Evolutionary conservation across 2,113 vertebrate species (phyloP).

Genomic region (Corythaixoides concolor): DNA sequence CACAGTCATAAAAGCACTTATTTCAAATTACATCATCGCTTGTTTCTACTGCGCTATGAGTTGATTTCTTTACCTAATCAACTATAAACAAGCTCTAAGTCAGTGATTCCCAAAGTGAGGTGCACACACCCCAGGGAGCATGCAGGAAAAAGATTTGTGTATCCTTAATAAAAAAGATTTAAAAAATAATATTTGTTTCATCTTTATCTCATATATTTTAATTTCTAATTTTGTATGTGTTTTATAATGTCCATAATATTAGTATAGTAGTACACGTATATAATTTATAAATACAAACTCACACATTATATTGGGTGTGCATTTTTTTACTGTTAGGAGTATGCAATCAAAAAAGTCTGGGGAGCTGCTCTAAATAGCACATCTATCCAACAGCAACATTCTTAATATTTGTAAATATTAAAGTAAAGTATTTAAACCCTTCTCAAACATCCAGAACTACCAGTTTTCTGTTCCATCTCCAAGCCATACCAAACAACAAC

Average conservation of each 20-base stretch:
- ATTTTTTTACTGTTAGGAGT: background rate
- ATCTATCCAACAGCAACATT: background rate
- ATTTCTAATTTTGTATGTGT: background rate
- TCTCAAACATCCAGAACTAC: background rate
- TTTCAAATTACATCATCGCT: background rate
- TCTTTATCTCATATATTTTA: background rate
- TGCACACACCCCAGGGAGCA: accelerated
- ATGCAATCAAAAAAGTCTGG: background rate
- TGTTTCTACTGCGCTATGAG: background rate
- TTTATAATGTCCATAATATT: background rate
- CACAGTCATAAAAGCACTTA: background rate
- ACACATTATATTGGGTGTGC: too few relatives aligned
- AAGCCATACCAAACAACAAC: background rate
- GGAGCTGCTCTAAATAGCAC: background rate
- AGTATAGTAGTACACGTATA: background rate
- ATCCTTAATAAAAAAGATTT: background rate
- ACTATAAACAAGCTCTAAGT: background rate
- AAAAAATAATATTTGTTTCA: background rate
- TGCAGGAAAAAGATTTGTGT: background rate
- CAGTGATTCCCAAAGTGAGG: background rate
- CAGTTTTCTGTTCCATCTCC: background rate
- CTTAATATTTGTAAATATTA: background rate
- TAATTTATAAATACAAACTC: background rate
- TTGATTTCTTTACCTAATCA: background rate
- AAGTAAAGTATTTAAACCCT: background rate